Evolutionary conservation across 2,113 vertebrate genomes (phyloP).

Genomic region (Ptilorrhoa leucosticta): DNA sequence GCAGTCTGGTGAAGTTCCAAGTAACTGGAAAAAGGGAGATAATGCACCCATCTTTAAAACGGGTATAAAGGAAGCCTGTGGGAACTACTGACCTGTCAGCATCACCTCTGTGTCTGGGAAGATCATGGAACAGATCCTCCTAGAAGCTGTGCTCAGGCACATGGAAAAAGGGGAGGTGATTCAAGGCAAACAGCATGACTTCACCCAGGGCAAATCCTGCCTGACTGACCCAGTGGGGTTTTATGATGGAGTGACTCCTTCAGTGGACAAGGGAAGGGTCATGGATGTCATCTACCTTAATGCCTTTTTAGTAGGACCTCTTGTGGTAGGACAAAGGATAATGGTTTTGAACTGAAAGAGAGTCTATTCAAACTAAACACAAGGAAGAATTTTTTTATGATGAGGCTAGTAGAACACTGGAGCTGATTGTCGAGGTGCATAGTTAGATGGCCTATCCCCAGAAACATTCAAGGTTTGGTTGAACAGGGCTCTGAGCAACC

Average conservation of each 20-base stretch:
- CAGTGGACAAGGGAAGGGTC: background rate
- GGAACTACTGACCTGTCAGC: background rate
- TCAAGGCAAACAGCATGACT: background rate
- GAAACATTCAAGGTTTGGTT: background rate
- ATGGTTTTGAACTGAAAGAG: background rate
- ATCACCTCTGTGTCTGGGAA: background rate
- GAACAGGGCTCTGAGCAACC: background rate
- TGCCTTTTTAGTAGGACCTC: background rate
- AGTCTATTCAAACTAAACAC: background rate
- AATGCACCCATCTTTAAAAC: background rate
- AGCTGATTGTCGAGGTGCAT: background rate
- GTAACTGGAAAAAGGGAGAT: background rate
- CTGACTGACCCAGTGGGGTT: too few species aligned
- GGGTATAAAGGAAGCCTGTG: background rate
- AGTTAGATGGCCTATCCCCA: too few species aligned
- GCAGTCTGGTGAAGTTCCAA: background rate
- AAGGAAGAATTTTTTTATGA: background rate
- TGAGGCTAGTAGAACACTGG: background rate
- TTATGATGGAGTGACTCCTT: background rate
- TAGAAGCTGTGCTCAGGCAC: background rate
- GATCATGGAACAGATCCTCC: background rate
- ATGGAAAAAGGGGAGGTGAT: background rate
- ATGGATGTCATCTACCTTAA: background rate
- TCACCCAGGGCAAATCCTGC: background rate
- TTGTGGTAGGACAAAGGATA: background rate